phyloP scores from a whole-genome alignment of 2,888 invertebrate genomes.

The Rotaria magnacalcarata region DNA sequence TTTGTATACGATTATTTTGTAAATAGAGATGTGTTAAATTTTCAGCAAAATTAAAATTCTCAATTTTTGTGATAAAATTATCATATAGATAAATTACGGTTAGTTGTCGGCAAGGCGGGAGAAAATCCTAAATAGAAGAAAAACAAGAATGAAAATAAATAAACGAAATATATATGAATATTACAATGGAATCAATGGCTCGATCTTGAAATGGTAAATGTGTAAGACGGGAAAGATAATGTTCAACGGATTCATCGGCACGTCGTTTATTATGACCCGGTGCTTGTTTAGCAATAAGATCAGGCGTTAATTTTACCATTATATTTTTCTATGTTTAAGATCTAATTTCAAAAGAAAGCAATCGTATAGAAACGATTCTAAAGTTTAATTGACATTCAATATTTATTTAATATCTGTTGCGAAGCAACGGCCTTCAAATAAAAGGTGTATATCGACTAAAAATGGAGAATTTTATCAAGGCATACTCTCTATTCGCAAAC shows the following conservation, averaged over 20 bases:
- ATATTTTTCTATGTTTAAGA: background rate
- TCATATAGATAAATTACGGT: constrained; percentile 59
- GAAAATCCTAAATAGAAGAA: background rate
- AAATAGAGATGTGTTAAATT: constrained; percentile 58
- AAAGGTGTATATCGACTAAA: too few species aligned
- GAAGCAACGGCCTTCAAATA: too few species aligned
- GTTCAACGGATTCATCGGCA: constrained; percentile 42
- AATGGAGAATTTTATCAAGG: too few species aligned
- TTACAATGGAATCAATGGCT: constrained; percentile 39
- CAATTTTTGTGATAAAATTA: constrained; percentile 54
- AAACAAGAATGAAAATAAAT: background rate
- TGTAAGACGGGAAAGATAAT: constrained; percentile 41
- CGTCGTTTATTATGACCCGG: constrained; percentile 45
- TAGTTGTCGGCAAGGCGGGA: constrained; percentile 48
- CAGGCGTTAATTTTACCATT: constrained; percentile 43
- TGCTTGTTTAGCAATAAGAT: constrained; percentile 42
- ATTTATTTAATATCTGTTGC: too few species aligned
- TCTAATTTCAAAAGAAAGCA: too few species aligned
- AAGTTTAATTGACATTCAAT: too few species aligned
- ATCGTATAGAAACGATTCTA: too few species aligned
- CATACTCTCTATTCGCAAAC: too few species aligned
- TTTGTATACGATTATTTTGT: constrained; percentile 57
- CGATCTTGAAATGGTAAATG: constrained; percentile 45
- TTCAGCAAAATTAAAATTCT: constrained; percentile 52
- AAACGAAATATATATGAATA: background rate